Base-by-base conservation (phyloP, 2,113 vertebrate species). In the Balaenoptera acutorostrata region DNA sequence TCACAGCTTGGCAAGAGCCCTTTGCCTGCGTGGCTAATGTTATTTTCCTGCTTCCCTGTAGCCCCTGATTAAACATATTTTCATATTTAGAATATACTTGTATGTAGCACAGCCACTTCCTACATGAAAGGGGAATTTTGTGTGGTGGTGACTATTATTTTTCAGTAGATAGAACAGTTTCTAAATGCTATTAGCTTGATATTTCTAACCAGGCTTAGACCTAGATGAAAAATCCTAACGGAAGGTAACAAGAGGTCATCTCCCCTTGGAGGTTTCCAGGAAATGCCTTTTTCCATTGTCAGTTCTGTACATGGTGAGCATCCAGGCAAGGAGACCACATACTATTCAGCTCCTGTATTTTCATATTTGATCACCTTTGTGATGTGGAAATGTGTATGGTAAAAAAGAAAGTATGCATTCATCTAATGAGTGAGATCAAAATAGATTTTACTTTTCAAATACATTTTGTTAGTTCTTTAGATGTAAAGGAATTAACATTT, bases 11-110 rank as follows among this genome's bases (percentile, higher is more conserved):
- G 20, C 95, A 94, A 29, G 49, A 91, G 68, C n/a, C 17, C 41
- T 94, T 68, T n/a, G 12, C 31, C 92, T 89, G n/a, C 17, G 33
- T 59, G 33, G 25, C n/a, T 87, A 81, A 80, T 87, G 61, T 25
- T 78, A 46, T 77, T 90, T 97, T 87, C 25, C 11, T 80, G 52
- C 23, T 57, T 92, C 36, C 52, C 41, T 17, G 5, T 55, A 63
- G 29, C 17, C 71, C 61, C 61, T 72, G 55, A 95, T 88, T 86
- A 92, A 93, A 95, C 18, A 95, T 61, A 94, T 87, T 71, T 94
- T 90, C 92, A 75, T 85, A 95, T 88, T 92, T 91, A 93, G 72
- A 94, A 80, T 84, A 23, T 63, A 74, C n/a, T 90, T 86, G 90
- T 81, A 92, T 86, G 90, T 81, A 92, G 64, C 27, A 63, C 23